Percentiles rank a stretch among this genome's conserved stretches.
Evolutionary conservation across 2,888 invertebrate genomes (phyloP).

Genomic region (Cantharis rustica): DNA sequence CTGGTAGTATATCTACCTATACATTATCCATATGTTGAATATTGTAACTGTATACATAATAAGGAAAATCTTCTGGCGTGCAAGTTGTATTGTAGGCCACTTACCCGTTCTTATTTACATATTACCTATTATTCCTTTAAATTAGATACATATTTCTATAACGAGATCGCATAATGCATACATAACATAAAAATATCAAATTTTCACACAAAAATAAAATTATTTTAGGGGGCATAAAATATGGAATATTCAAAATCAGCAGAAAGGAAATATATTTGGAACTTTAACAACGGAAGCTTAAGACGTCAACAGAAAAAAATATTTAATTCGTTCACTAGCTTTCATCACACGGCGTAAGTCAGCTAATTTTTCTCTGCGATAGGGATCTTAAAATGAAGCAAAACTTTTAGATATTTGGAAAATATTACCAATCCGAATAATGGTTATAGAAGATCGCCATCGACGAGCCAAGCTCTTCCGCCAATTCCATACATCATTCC

Average conservation of each 20-base stretch:
- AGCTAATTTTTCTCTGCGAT: not conserved
- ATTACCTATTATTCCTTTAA: not conserved
- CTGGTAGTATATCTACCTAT: not conserved
- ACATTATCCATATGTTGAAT: slow-evolving; percentile 22
- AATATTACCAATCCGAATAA: not conserved
- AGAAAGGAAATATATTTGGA: not conserved
- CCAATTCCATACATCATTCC: not conserved
- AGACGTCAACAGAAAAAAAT: not conserved
- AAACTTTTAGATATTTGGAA: not conserved
- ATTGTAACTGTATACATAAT: slow-evolving; percentile 15
- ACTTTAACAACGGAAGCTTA: not conserved
- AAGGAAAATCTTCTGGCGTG: slow-evolving; percentile 6
- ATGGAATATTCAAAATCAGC: not conserved
- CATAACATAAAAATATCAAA: not conserved
- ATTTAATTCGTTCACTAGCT: not conserved
- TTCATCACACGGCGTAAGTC: slow-evolving; percentile 1
- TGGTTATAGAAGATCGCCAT: not conserved
- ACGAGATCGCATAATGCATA: not conserved
- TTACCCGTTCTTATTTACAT: slow-evolving; percentile 6
- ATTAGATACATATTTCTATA: not conserved
- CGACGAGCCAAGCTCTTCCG: not conserved
- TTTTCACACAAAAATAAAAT: not conserved
- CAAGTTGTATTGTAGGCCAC: slow-evolving; percentile 8
- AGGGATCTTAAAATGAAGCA: not conserved
- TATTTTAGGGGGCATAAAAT: not conserved